phyloP scores from a whole-genome alignment of 2,113 vertebrate species.

The Melanotaenia duboulayi region DNA sequence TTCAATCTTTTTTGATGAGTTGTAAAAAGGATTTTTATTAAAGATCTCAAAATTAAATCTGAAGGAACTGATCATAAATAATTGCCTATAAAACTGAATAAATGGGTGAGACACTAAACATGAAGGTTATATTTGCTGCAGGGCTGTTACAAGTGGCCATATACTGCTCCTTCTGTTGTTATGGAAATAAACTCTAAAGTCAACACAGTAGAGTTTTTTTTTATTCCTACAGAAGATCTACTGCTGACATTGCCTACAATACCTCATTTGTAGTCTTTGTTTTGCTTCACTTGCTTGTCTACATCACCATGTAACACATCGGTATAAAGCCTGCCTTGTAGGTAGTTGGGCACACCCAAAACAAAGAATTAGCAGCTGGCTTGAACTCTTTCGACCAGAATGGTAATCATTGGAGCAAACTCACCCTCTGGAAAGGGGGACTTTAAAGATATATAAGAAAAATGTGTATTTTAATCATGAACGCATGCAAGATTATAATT shows the following conservation, averaged over 20 bases:
- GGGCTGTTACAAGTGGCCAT: not conserved
- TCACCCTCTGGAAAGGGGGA: no score
- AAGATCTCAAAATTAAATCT: not conserved
- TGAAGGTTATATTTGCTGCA: not conserved
- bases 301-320: no score
- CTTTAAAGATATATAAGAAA: not conserved
- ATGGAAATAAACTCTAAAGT: no score
- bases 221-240: not conserved
- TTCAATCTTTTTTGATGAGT: conserved; percentile 6
- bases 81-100: not conserved
- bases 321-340: not conserved
- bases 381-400: not conserved
- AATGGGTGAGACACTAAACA: not conserved
- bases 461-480: no score
- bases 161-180: not conserved
- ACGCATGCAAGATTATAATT: no score
- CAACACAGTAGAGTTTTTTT: no score
- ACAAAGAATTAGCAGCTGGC: not conserved
- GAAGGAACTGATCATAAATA: conserved; percentile 4
- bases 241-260: not conserved
- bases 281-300: not conserved
- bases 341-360: not conserved
- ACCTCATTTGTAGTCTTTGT: not conserved
- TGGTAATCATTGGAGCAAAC: not conserved
- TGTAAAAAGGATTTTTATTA: not conserved